Evolutionary conservation across 2,888 invertebrate genomes (phyloP), one percentile per base, ranked within the genome.

Genomic region (Altica lythri): DNA sequence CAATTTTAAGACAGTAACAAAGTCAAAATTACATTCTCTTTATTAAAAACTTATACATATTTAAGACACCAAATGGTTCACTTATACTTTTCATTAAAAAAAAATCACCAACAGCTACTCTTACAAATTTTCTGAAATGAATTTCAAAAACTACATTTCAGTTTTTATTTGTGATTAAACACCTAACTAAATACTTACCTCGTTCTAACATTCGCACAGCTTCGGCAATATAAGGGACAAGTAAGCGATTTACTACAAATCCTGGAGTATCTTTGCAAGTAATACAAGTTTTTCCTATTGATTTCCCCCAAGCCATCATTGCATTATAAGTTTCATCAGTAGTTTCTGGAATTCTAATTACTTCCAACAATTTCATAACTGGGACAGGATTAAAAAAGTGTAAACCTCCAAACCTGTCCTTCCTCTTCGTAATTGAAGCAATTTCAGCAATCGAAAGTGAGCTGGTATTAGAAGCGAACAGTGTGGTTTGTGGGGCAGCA

Each of bases 371-470:
- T 69, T 89, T 89, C 94, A 95, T 95, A 40, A 94, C 82, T 0
- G 94, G 92, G 1, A 91, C 94, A 0, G 94, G 94, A 75, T 93
- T 94, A 78, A 95, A 95, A 77, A 95, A 95, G 75, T 95, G 95
- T 25, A 94, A 81, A 0, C 94, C 94, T 12, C 53, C 48, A 13
- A 58, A 67, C 64, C 80, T 81, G 68, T 87, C 86, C 72, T 84
- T 84, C 66, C 92, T 81, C 52, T 86, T 83, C 2, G 90, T 86
- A 3, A 85, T 67, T 4, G 83, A 80, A 1, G 89, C 86, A 68
- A 95, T 94, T 65, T 92, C 92, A 8, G 81, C 80, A 62, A 95
- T 89, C 5, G 90, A 85, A 10, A 95, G 80, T 0, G 94, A 94
- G 2, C 93, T 94, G 0, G 95, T 95, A 75, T 95, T 95, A 22